A percentile compares a stretch with the other conserved stretches of the same genome.
phyloP scores from a whole-genome alignment of 2,888 invertebrate genomes.

The Folsomia candida region DNA sequence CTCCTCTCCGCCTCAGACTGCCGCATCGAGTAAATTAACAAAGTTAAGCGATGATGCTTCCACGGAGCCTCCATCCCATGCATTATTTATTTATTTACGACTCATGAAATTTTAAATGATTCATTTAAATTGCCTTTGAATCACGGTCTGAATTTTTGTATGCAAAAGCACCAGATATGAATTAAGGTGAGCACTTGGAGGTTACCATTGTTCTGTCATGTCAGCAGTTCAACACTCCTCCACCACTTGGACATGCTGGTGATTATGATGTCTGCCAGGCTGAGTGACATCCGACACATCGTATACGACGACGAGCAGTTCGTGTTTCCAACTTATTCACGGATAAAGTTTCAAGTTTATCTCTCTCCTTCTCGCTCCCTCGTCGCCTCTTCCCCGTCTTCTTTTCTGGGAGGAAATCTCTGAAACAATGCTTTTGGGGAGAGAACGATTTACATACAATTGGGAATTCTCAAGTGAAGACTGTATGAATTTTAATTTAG shows the following conservation, averaged over 20 bases:
- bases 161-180: background rate
- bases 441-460: background rate
- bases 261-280: background rate
- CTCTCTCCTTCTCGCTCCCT: background rate
- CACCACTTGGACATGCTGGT: background rate
- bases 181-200: background rate
- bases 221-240: background rate
- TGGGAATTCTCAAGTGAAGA: background rate
- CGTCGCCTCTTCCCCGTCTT: background rate
- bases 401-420: background rate
- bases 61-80: background rate
- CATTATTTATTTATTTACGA: background rate
- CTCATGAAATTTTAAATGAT: background rate
- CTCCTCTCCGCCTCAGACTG: background rate
- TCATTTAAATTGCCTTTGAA: background rate
- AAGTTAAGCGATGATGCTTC: background rate
- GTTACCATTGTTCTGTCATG: background rate
- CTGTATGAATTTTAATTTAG: background rate
- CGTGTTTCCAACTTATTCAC: background rate
- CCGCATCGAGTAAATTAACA: background rate
- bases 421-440: background rate
- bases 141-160: constrained; percentile 1
- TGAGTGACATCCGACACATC: background rate
- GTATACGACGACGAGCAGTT: background rate
- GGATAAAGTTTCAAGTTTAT: background rate